These are phyloP conservation scores for Trochalopteron elliotii DNA, from an alignment of 2,113 vertebrate genomes.

Conservation along the genomic window DNA sequence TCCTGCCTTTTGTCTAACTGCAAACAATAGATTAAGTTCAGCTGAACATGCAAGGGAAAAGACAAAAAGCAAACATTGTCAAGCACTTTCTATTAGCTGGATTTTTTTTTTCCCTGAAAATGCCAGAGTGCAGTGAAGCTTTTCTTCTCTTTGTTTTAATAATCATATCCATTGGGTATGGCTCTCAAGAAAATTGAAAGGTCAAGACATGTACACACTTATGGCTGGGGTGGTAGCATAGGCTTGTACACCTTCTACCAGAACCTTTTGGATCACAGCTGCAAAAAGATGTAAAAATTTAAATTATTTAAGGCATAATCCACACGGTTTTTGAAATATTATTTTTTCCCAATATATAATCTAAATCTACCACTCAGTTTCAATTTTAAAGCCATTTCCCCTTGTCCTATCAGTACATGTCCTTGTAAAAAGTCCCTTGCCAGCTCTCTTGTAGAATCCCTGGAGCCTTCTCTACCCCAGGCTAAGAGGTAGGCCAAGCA, in stretches of 20 bases:
- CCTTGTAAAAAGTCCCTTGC: neutral
- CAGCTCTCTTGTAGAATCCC: neutral
- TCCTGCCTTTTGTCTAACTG: conserved; percentile 37
- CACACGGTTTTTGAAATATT: neutral
- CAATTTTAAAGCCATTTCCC: neutral
- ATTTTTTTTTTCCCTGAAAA: neutral
- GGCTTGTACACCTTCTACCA: neutral
- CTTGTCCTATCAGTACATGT: neutral
- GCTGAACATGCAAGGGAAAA: neutral
- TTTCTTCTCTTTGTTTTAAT: conserved; percentile 9
- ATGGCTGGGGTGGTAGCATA: neutral
- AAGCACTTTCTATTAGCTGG: neutral
- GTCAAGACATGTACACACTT: neutral
- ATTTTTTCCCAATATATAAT: neutral
- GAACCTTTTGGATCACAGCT: neutral
- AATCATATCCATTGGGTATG: neutral
- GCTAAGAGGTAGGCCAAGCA: neutral
- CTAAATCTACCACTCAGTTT: neutral
- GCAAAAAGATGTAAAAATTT: neutral
- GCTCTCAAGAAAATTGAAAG: neutral
- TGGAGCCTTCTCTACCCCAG: neutral
- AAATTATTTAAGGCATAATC: neutral
- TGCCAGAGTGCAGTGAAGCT: neutral
- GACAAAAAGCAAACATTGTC: conserved; percentile 20
- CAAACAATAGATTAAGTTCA: conserved; percentile 33